Evolutionary conservation across 92 coral and sea anemone genomes (phyloP).

Genomic region (Epizoanthus rinbou): DNA sequence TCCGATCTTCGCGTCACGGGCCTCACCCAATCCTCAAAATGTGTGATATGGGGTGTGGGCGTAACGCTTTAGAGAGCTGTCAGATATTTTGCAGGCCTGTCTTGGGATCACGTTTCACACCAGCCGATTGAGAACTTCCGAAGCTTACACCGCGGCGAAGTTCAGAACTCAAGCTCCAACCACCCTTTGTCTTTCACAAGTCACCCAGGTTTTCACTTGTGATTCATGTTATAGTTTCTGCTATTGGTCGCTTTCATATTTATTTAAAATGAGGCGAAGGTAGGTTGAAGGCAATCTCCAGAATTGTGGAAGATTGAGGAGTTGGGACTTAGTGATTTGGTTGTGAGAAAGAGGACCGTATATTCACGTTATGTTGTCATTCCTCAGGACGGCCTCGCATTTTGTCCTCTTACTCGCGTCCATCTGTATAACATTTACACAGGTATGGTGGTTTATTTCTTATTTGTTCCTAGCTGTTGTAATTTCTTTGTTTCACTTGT

Average conservation of each 20-base stretch:
- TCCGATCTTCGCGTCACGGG: conserved; percentile 26
- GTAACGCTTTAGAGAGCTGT: conserved; percentile 34
- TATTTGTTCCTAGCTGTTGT: not conserved
- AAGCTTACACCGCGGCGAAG: conserved; percentile 30
- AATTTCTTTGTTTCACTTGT: not conserved
- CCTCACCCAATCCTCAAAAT: conserved; percentile 33
- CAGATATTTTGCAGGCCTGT: conserved; percentile 40
- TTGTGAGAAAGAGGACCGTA: not conserved
- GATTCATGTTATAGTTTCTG: conserved; percentile 28
- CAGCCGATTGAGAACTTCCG: conserved; percentile 35
- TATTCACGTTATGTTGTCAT: conserved; percentile 1
- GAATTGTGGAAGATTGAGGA: not conserved
- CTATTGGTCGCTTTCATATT: conserved; percentile 39
- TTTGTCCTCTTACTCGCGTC: conserved; percentile 71
- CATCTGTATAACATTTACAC: conserved; percentile 52
- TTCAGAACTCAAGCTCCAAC: conserved; percentile 15
- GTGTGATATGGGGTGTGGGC: conserved; percentile 40
- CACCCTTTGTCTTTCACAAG: conserved; percentile 28
- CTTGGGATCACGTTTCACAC: conserved; percentile 31
- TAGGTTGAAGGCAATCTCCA: conserved; percentile 41
- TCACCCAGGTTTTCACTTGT: conserved; percentile 8
- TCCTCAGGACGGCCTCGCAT: conserved; percentile 70
- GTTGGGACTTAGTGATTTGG: not conserved
- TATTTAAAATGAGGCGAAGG: conserved; percentile 78
- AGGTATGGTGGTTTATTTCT: conserved; percentile 50